A percentile compares a stretch with the other conserved stretches of the same genome.
phyloP scores from a whole-genome alignment of 1,140 invertebrate species.

The Heliconius melpomene region DNA sequence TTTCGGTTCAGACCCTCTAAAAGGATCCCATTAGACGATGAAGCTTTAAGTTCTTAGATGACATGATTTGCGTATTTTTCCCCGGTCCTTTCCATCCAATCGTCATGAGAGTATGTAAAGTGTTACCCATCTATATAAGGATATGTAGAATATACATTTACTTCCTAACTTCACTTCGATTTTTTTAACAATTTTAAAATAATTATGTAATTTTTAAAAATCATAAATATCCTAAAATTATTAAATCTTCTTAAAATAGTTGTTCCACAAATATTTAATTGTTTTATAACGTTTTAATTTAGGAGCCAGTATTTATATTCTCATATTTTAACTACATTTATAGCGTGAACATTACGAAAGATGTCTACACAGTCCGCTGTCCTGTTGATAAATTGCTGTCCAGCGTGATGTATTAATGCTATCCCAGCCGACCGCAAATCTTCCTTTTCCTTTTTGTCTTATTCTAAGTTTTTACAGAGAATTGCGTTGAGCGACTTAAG shows the following conservation, averaged over 20 bases:
- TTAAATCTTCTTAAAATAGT: too few species aligned
- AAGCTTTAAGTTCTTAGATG: background rate
- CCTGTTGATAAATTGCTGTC: slow-evolving; percentile 21
- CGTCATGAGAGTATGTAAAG: background rate
- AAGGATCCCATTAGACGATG: slow-evolving; percentile 2
- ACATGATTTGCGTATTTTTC: slow-evolving; percentile 13
- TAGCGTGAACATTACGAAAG: slow-evolving; percentile 5
- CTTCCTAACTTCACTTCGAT: too few species aligned
- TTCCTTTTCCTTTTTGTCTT: slow-evolving; percentile 22
- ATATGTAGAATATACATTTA: background rate
- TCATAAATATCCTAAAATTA: too few species aligned
- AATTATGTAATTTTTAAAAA: too few species aligned
- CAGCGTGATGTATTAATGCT: slow-evolving; percentile 26
- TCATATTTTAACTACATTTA: background rate
- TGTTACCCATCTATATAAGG: background rate
- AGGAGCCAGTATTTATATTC: background rate
- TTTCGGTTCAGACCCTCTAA: too few species aligned
- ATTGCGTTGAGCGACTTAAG: slow-evolving; percentile 8
- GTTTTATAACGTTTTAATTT: background rate
- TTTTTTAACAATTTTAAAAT: too few species aligned
- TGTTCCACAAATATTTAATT: too few species aligned
- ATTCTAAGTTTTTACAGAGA: slow-evolving; percentile 12
- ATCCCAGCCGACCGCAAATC: slow-evolving; percentile 19
- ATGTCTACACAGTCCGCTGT: slow-evolving; percentile 21
- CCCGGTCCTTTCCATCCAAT: background rate